phyloP scores from a whole-genome alignment of 2,888 invertebrate genomes.

The Salpingus planirostris region DNA sequence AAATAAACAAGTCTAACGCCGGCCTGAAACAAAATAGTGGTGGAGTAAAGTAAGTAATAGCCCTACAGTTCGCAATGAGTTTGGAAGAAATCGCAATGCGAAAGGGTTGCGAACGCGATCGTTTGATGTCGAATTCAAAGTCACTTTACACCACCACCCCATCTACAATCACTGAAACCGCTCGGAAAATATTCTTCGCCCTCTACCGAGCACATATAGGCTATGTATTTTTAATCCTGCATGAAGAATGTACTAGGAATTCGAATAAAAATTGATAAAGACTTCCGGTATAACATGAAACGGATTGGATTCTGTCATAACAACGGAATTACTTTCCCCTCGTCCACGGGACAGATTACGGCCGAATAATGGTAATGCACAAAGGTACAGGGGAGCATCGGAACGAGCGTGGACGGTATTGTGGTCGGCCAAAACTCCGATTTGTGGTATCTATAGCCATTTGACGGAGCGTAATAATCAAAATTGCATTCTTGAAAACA shows the following conservation, averaged over 20 bases:
- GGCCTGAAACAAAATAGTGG: slow-evolving; percentile 11
- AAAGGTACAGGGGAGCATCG: slow-evolving; percentile 2
- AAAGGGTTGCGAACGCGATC: too few relatives aligned
- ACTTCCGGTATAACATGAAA: too few relatives aligned
- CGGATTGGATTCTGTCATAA: too few relatives aligned
- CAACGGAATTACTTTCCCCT: too few relatives aligned
- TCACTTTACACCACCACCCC: too few relatives aligned
- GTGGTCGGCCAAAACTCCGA: slow-evolving; percentile 4
- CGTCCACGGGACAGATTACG: slow-evolving; percentile 7
- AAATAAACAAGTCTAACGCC: slow-evolving; percentile 8
- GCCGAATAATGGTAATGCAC: slow-evolving; percentile 7
- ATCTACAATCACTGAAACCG: too few relatives aligned
- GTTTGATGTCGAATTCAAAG: too few relatives aligned
- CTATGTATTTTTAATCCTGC: too few relatives aligned
- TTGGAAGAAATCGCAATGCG: slow-evolving; percentile 7
- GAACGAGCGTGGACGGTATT: slow-evolving; percentile 2
- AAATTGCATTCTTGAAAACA: slow-evolving; percentile 1
- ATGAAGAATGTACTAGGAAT: too few relatives aligned
- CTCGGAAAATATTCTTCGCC: too few relatives aligned
- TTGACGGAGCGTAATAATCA: slow-evolving; percentile 1
- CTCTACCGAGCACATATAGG: too few relatives aligned
- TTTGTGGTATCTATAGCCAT: slow-evolving; percentile 1
- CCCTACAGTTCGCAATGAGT: slow-evolving; percentile 6
- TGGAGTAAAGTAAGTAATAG: slow-evolving; percentile 9
- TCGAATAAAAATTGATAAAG: too few relatives aligned